phyloP scores from a whole-genome alignment of 2,797 vertebrate genomes.

The Columba guinea region DNA sequence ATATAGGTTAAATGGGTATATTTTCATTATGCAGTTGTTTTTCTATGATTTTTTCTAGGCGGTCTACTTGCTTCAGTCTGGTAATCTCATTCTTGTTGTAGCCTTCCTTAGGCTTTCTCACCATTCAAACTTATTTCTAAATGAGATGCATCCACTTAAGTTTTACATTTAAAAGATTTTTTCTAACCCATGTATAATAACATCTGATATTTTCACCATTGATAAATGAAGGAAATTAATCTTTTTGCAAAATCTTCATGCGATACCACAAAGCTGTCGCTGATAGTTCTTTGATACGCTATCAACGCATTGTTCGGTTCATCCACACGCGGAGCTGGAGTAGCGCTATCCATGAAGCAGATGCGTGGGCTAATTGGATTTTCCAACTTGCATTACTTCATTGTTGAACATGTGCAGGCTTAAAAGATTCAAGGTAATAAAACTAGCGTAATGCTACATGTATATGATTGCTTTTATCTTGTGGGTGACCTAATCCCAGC shows the following conservation, averaged over 20 bases:
- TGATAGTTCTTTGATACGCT: neutral
- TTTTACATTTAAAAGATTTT: neutral
- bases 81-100: neutral
- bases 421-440: constrained; percentile 59
- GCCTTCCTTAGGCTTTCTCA: neutral
- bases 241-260: constrained; percentile 18
- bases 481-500: constrained; percentile 37
- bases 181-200: neutral
- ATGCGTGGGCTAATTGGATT: constrained; percentile 65
- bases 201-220: neutral
- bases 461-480: constrained; percentile 34
- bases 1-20: neutral
- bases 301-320: constrained; percentile 9
- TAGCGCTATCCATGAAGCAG: constrained; percentile 37
- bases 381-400: constrained; percentile 54
- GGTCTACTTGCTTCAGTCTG: neutral
- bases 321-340: constrained; percentile 28
- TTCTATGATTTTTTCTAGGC: neutral
- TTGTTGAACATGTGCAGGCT: constrained; percentile 46
- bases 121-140: neutral
- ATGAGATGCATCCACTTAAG: neutral
- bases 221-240: neutral
- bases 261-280: neutral
- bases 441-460: constrained; percentile 23
- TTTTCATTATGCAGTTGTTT: neutral